Percentiles rank a stretch among this genome's conserved stretches.
Evolutionary conservation across 92 coral and sea anemone genomes (phyloP).

Genomic region (Isaurus tuberculatus): DNA sequence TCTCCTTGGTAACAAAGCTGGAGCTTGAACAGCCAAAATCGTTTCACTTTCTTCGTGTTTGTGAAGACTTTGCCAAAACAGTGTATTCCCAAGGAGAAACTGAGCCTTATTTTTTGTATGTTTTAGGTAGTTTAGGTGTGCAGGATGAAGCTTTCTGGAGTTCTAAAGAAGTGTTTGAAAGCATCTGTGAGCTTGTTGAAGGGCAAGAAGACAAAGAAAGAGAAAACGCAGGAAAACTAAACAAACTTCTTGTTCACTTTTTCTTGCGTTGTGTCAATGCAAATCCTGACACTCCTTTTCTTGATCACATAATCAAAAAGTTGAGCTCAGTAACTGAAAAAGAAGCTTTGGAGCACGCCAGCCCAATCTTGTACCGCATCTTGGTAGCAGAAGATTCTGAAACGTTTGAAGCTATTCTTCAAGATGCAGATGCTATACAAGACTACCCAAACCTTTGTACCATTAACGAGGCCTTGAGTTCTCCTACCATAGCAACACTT

Average conservation of each 20-base stretch:
- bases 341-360: slow-evolving; percentile 64
- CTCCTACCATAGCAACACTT: slow-evolving; percentile 12
- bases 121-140: slow-evolving; percentile 69
- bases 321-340: slow-evolving; percentile 63
- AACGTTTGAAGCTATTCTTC: slow-evolving; percentile 64
- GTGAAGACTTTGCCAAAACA: slow-evolving; percentile 80
- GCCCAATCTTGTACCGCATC: slow-evolving; percentile 82
- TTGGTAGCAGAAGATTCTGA: slow-evolving; percentile 65
- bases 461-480: slow-evolving; percentile 60
- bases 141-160: slow-evolving; percentile 63
- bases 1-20: slow-evolving; percentile 68
- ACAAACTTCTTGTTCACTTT: slow-evolving; percentile 72
- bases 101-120: slow-evolving; percentile 58
- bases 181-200: slow-evolving; percentile 59
- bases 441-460: slow-evolving; percentile 73
- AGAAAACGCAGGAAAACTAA: slow-evolving; percentile 34
- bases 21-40: slow-evolving; percentile 69
- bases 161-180: slow-evolving; percentile 66
- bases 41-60: slow-evolving; percentile 82
- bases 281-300: slow-evolving; percentile 81
- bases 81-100: slow-evolving; percentile 47
- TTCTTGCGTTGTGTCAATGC: slow-evolving; percentile 88
- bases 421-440: slow-evolving; percentile 52
- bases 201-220: slow-evolving; percentile 51
- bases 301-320: slow-evolving; percentile 67